These are phyloP conservation scores for Drosophila niveifrons DNA, from an alignment of 2,888 invertebrate species.

Conservation along the genomic window DNA sequence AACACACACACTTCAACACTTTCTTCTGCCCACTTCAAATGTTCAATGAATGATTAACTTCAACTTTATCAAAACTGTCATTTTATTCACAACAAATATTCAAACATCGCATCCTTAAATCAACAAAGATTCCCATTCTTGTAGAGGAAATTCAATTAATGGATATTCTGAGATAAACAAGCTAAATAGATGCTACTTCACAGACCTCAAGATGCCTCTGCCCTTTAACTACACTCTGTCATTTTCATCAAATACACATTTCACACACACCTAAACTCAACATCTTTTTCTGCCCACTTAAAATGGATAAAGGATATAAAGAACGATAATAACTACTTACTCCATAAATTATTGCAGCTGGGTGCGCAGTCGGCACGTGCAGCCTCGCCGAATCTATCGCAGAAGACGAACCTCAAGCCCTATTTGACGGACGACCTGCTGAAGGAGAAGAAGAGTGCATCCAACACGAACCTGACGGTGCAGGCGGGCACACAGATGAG, in stretches of 20 bases:
- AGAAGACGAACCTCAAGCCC: conserved; percentile 81
- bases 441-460: conserved; percentile 75
- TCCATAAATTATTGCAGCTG: conserved; percentile 62
- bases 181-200: background rate
- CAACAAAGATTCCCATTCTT: too few relatives aligned
- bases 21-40: too few relatives aligned
- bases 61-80: too few relatives aligned
- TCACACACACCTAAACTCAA: background rate
- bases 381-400: conserved; percentile 85
- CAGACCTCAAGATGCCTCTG: background rate
- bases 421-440: conserved; percentile 80
- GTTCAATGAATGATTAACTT: too few relatives aligned
- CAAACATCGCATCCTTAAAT: too few relatives aligned
- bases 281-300: background rate
- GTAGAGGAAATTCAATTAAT: too few relatives aligned
- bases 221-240: background rate
- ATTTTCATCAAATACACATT: background rate
- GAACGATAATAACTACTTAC: background rate
- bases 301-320: background rate
- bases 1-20: too few relatives aligned
- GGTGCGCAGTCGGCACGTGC: conserved; percentile 84
- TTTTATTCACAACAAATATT: too few relatives aligned
- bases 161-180: too few relatives aligned
- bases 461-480: conserved; percentile 64
- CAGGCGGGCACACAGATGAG: conserved; percentile 69